Evolutionary conservation across 2,113 vertebrate species (phyloP).

Genomic region (Elaphurus davidianus): DNA sequence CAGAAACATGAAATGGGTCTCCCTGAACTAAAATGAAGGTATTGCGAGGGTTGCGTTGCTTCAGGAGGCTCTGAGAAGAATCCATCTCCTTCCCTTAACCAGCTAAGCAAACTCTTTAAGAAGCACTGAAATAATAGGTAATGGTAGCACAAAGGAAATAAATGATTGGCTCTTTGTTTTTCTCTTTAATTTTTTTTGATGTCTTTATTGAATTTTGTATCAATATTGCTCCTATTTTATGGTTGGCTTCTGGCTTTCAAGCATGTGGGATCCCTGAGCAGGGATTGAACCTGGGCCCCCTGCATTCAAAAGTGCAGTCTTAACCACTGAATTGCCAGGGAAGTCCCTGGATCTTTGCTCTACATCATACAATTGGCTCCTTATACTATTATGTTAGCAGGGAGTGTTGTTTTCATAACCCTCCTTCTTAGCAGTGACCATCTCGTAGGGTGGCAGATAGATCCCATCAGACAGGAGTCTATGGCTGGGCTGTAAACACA

Average conservation of each 20-base stretch:
- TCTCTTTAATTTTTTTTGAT: background rate
- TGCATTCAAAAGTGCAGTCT: background rate
- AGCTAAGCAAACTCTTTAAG: slow-evolving; percentile 10
- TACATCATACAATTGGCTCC: slow-evolving; percentile 16
- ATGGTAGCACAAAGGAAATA: slow-evolving; percentile 49
- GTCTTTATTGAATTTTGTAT: background rate
- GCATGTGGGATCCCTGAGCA: background rate
- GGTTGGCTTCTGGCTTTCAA: background rate
- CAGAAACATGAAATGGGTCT: background rate
- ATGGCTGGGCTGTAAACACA: background rate
- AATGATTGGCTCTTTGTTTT: slow-evolving; percentile 43
- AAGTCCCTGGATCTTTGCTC: slow-evolving; percentile 29
- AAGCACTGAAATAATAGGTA: slow-evolving; percentile 41
- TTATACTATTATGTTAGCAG: slow-evolving; percentile 30
- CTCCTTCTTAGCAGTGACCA: slow-evolving; percentile 34
- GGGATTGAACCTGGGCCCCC: background rate
- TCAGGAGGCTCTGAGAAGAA: background rate
- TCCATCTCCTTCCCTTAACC: background rate
- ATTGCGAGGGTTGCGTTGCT: background rate
- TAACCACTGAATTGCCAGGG: background rate
- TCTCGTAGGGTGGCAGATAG: slow-evolving; percentile 20
- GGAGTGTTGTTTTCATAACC: slow-evolving; percentile 45
- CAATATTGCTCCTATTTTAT: background rate
- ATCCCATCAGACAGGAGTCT: background rate
- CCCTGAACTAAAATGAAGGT: background rate